phyloP scores from a whole-genome alignment of 2,888 invertebrate genomes.

The Aproaerema taeniolella region DNA sequence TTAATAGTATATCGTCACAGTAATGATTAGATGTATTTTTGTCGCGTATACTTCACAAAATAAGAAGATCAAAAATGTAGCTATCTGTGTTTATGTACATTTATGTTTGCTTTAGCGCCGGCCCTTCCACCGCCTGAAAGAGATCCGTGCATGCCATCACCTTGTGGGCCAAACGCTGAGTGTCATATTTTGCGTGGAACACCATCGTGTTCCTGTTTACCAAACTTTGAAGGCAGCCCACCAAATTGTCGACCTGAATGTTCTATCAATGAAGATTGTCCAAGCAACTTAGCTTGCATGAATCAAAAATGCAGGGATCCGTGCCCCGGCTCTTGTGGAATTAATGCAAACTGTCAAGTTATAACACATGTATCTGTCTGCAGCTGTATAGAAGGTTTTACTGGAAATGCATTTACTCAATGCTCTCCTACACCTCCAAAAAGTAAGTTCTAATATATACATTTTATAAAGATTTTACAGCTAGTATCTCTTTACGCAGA shows the following conservation, averaged over 20 bases:
- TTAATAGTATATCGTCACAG: neutral
- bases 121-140: conserved; percentile 40
- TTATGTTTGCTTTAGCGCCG: too few relatives aligned
- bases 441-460: conserved; percentile 34
- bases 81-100: too few relatives aligned
- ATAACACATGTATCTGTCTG: conserved; percentile 81
- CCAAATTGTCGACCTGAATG: conserved; percentile 84
- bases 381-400: conserved; percentile 74
- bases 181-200: conserved; percentile 75
- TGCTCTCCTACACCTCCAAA: conserved; percentile 54
- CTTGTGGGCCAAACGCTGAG: conserved; percentile 80
- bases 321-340: conserved; percentile 83
- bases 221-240: conserved; percentile 80
- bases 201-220: conserved; percentile 80
- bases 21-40: too few relatives aligned
- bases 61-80: too few relatives aligned
- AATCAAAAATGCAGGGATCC: conserved; percentile 81
- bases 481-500: neutral
- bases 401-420: conserved; percentile 80
- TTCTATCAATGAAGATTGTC: conserved; percentile 81
- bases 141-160: conserved; percentile 82
- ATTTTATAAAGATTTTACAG: neutral
- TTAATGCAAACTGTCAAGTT: conserved; percentile 76
- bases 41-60: too few relatives aligned
- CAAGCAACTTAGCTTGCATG: conserved; percentile 81